These are phyloP conservation scores for Phycodurus eques DNA, from an alignment of 2,113 vertebrate species.

Conservation along the genomic window DNA sequence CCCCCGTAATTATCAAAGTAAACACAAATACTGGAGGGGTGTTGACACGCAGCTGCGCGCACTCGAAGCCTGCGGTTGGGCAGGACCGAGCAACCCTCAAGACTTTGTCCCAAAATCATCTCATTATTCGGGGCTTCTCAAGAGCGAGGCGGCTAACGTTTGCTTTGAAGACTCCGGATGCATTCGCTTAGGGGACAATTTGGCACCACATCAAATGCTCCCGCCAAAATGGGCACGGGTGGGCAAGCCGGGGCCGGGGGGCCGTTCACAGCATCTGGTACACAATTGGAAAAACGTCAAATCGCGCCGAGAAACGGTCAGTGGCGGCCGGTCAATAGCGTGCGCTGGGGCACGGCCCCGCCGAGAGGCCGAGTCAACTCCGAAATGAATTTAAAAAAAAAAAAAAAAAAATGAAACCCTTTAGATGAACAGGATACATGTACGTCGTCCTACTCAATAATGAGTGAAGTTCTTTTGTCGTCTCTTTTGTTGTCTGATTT, in stretches of 20 bases:
- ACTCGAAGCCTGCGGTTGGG: conserved; percentile 58
- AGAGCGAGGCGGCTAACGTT: conserved; percentile 39
- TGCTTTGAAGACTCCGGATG: conserved; percentile 64
- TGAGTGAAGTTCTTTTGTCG: too few species aligned
- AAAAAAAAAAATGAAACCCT: too few species aligned
- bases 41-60: conserved; percentile 66
- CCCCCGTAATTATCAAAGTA: conserved; percentile 70
- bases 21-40: conserved; percentile 64
- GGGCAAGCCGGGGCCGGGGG: background rate
- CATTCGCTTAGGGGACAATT: conserved; percentile 16
- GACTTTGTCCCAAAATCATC: conserved; percentile 50
- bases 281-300: too few species aligned
- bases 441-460: too few species aligned
- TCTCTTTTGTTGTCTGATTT: too few species aligned
- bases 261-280: too few species aligned
- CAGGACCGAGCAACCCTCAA: conserved; percentile 61
- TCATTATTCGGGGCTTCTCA: conserved; percentile 56
- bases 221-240: background rate
- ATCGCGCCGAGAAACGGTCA: too few species aligned
- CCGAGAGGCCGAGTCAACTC: too few species aligned
- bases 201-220: conserved; percentile 63
- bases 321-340: too few species aligned
- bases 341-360: too few species aligned
- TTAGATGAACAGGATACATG: too few species aligned
- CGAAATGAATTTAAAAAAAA: too few species aligned